Conservation (phyloP, 2,888 invertebrate species). For the Chromoteleia sp. region DNA sequence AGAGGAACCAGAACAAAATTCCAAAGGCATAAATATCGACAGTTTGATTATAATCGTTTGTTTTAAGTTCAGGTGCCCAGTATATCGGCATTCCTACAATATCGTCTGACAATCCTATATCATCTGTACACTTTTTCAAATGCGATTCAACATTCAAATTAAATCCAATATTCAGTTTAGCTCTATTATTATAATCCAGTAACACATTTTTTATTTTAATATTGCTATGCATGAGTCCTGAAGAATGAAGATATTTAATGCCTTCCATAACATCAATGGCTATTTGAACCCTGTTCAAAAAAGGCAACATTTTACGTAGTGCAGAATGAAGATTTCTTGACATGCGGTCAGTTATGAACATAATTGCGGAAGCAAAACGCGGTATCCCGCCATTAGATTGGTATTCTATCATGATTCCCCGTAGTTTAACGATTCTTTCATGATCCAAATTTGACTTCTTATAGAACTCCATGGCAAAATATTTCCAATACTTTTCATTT, state of each 20-base stretch:
- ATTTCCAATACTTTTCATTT: constrained; percentile 4
- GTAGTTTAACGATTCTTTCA: constrained; percentile 23
- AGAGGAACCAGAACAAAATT: constrained; percentile 41
- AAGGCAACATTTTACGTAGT: background rate
- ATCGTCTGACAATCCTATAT: background rate
- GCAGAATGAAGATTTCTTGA: constrained; percentile 11
- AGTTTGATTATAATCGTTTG: background rate
- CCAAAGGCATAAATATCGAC: constrained; percentile 43
- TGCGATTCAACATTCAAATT: background rate
- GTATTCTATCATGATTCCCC: constrained; percentile 16
- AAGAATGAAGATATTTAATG: constrained; percentile 46
- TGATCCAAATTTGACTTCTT: constrained; percentile 16
- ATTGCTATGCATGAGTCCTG: constrained; percentile 11
- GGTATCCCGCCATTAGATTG: too few relatives aligned
- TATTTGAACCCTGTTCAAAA: constrained; percentile 12
- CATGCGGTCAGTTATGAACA: constrained; percentile 8
- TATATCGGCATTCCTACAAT: constrained; percentile 6
- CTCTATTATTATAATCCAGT: constrained; percentile 23
- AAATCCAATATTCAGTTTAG: constrained; percentile 34
- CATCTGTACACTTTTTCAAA: background rate
- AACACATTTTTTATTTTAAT: constrained; percentile 15
- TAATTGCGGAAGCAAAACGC: background rate
- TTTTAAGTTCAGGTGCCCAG: constrained; percentile 23
- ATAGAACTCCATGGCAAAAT: constrained; percentile 10
- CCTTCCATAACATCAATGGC: constrained; percentile 58